Percentiles rank a stretch among this genome's conserved stretches.
Evolutionary conservation across 2,113 vertebrate species (phyloP).

Genomic region (Chlorodrepanis virens): DNA sequence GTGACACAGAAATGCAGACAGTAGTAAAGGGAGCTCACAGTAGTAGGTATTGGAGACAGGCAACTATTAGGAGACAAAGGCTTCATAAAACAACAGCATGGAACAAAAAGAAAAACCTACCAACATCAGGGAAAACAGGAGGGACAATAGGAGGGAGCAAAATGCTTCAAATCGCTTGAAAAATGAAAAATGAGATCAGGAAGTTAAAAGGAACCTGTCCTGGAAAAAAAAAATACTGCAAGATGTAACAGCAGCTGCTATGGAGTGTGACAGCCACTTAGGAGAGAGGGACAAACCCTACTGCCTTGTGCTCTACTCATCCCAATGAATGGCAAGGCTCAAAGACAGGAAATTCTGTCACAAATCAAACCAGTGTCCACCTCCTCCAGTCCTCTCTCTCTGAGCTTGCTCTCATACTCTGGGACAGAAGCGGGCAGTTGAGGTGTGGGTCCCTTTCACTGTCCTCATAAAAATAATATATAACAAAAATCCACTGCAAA

Average conservation of each 20-base stretch:
- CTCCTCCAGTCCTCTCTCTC: not conserved
- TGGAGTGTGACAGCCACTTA: not conserved
- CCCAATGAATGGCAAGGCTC: not conserved
- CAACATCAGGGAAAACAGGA: constrained; percentile 16
- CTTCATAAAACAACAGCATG: constrained; percentile 21
- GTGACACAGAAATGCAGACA: constrained; percentile 57
- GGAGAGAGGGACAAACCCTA: not conserved
- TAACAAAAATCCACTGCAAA: not conserved
- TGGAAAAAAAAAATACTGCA: not conserved
- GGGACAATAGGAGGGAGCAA: not conserved
- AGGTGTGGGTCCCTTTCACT: not conserved
- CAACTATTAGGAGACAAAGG: not conserved
- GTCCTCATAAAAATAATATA: not conserved
- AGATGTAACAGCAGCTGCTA: not conserved
- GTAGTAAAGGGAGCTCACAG: constrained; percentile 25
- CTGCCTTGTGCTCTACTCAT: not conserved
- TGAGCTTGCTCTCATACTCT: not conserved
- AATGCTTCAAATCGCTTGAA: not conserved
- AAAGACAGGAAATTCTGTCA: not conserved
- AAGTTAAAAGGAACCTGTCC: not conserved
- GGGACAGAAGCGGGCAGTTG: not conserved
- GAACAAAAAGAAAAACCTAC: not conserved
- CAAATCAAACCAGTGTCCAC: not conserved
- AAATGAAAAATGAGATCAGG: constrained; percentile 6
- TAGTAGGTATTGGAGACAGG: constrained; percentile 16